A percentile compares a stretch with the other conserved stretches of the same genome.
Conservation (phyloP, 2,113 vertebrate species). For the Bolborhynchus lineola region DNA sequence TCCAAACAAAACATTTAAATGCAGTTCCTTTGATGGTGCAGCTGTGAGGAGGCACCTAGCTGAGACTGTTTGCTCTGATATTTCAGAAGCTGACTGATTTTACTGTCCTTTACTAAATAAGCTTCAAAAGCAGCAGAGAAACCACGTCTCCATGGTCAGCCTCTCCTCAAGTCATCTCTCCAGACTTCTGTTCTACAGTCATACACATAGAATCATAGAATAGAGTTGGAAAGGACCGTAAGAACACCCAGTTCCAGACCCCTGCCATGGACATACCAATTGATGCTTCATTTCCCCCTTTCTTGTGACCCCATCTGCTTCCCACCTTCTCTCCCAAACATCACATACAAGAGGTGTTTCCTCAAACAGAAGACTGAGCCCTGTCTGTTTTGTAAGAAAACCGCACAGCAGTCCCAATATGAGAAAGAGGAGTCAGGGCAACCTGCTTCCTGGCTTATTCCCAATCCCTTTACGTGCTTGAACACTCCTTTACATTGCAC, state of each 20-base stretch:
- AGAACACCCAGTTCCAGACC: not conserved
- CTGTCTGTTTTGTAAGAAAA: not conserved
- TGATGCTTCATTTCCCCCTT: not conserved
- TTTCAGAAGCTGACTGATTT: not conserved
- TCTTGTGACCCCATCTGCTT: not conserved
- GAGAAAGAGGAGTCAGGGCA: not conserved
- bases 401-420: not conserved
- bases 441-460: not conserved
- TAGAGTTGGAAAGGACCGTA: not conserved
- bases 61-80: not conserved
- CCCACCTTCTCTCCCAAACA: not conserved
- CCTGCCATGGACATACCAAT: not conserved
- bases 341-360: not conserved
- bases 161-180: not conserved
- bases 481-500: rapidly evolving
- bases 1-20: slow-evolving; percentile 30
- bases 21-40: slow-evolving; percentile 1
- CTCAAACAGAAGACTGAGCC: not conserved
- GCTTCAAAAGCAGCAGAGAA: not conserved
- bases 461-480: rapidly evolving
- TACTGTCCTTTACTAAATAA: not conserved
- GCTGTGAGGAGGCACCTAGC: slow-evolving; percentile 20
- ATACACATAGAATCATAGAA: not conserved
- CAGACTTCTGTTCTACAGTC: not conserved
- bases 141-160: not conserved